Evolutionary conservation across 2,797 vertebrate genomes (phyloP).

Genomic region (Cynopterus sphinx): DNA sequence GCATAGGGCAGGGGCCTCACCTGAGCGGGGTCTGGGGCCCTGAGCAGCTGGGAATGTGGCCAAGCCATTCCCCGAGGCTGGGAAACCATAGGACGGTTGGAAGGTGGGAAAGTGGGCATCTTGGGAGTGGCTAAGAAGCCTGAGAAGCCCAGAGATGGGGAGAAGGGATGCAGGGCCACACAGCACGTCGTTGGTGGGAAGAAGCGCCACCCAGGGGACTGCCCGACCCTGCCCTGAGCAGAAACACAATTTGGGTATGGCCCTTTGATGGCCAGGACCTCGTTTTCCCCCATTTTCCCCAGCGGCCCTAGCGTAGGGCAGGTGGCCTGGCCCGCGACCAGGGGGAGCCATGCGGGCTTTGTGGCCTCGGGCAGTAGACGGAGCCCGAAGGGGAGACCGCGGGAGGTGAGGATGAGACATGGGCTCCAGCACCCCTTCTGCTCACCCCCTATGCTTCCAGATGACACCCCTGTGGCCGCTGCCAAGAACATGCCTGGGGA

Average conservation of each 20-base stretch:
- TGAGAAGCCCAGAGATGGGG: not conserved
- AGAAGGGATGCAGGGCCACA: not conserved
- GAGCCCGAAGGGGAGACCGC: not conserved
- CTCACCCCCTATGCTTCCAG: conserved; percentile 79
- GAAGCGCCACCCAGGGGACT: no score
- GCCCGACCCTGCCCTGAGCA: not conserved
- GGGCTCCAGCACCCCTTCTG: fast-evolving
- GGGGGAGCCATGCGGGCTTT: not conserved
- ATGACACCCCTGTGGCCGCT: conserved; percentile 95
- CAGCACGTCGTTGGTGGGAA: not conserved
- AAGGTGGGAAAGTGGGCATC: not conserved
- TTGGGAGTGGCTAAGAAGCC: not conserved
- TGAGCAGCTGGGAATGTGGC: not conserved
- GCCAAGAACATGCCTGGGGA: conserved; percentile 93
- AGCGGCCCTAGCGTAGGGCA: not conserved
- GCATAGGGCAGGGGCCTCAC: not conserved
- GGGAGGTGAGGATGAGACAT: fast-evolving
- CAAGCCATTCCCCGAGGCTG: not conserved
- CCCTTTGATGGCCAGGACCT: not conserved
- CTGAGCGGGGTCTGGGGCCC: not conserved
- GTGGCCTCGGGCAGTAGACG: fast-evolving
- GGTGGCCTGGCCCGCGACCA: not conserved
- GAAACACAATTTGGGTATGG: not conserved
- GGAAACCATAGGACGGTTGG: not conserved
- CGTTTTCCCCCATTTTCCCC: not conserved